Evolutionary conservation across 2,888 invertebrate species (phyloP), one percentile per base, ranked within the genome.

Genomic region (Iphiclides podalirius): DNA sequence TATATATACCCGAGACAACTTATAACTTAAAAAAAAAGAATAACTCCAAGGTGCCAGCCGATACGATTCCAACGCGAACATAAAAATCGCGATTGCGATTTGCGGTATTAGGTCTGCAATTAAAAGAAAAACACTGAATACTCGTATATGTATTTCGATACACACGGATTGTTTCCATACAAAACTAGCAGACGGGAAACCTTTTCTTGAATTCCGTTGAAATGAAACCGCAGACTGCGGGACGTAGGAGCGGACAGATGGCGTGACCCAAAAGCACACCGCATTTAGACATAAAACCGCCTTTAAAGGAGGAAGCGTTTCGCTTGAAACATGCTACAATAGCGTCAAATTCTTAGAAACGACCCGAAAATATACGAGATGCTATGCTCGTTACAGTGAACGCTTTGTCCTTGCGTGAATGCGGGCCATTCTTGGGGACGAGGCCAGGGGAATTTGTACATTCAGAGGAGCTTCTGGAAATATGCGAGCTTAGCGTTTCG

Each of bases 381-480:
- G 48, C 49, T 39, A 39, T 43, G 31, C 37, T 26, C 42, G 37
- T 49, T 39, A 43, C 34, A 49, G 37, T 44, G 34, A 44, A 39
- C 15, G 49, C 49, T 44, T 49, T 49, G 39, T 49, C 49, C 49
- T 44, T 49, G 16, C 43, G 28, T 44, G 49, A 43, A 49, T 49
- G 49, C 39, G 43, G 34, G 39, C 43, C 43, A 49, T 49, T 49
- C 49, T 38, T 49, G 39, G 17, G 43, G 43, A 49, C 15, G 49
- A 39, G 34, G 38, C 39, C 23, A 49, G 38, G 44, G 49, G 49
- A 39, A 49, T 49, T 44, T 34, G 17, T 43, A 44, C 49, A 44
- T 39, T 43, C 16, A 35, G 15, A 34, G 13, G 28, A 15, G 7
- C 15, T 39, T 34, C 15, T 31, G 20, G n/a, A 48, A 35, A 41